Conservation (phyloP, 2,113 vertebrate species). For the Seriola aureovittata region DNA sequence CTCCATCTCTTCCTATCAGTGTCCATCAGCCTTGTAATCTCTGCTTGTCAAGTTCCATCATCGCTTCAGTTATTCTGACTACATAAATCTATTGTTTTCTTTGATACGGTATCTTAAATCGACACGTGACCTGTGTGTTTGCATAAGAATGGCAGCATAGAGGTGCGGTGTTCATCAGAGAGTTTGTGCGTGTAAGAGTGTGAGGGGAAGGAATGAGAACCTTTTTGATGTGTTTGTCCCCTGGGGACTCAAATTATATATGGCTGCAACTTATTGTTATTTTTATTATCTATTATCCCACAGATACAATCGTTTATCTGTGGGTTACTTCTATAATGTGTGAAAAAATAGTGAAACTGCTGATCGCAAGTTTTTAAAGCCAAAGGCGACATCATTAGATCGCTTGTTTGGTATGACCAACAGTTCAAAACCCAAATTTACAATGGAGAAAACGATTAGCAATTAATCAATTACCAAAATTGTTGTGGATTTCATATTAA, state of each 20-base stretch:
- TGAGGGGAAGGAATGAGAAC: neutral
- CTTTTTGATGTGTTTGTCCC: slow-evolving; percentile 7
- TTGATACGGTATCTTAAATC: slow-evolving; percentile 5
- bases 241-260: neutral
- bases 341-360: too few relatives aligned
- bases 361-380: too few relatives aligned
- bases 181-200: neutral
- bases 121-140: slow-evolving; percentile 11
- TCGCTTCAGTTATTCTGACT: slow-evolving; percentile 7
- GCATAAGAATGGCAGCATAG: slow-evolving; percentile 1
- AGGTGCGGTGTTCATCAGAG: neutral
- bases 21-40: slow-evolving; percentile 39
- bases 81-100: slow-evolving; percentile 22
- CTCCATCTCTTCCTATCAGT: slow-evolving; percentile 1
- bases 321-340: too few relatives aligned
- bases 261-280: too few relatives aligned
- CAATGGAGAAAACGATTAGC: neutral
- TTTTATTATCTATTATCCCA: too few relatives aligned
- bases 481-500: neutral
- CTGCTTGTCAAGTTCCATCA: slow-evolving; percentile 10
- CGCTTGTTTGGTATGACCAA: too few relatives aligned
- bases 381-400: too few relatives aligned
- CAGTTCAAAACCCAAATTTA: neutral
- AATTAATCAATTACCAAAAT: neutral
- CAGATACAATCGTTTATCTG: too few relatives aligned